Evolutionary conservation across 2,888 invertebrate species (phyloP), one percentile per base, ranked within the genome.

Genomic region (Adineta ricciae): DNA sequence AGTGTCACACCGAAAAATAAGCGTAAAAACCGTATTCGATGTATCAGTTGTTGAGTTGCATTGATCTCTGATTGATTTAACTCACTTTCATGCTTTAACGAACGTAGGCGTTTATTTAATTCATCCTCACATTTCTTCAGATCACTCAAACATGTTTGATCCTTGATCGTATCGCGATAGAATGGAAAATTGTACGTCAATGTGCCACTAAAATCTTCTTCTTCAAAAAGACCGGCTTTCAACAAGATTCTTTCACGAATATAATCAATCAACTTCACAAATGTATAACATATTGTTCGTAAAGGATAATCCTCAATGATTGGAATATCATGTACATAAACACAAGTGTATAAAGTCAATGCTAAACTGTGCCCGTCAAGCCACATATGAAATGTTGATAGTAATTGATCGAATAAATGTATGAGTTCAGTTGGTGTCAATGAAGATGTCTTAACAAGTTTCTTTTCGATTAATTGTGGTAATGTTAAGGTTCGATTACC

Each of bases 281-380:
- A 93, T 84, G 94, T 94, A 87, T 95, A 93, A 88, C 94, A 95
- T 90, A 96, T 96, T 0, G 95, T 94, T 90, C 94, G 94, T 86
- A 97, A 91, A 11, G 94, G 92, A 89, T 94, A 94, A 89, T 97
- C 95, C 87, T 93, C 92, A 86, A 97, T 95, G 86, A 93, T 92
- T 88, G 94, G 93, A 0, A 97, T 96, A 87, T 95, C 94, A 90
- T 98, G 97, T 56, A 97, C 92, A 90, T 97, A 98, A 41, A 97
- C 93, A 90, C 97, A 97, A 46, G 96, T 97, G 90, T 97, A 97
- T 16, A 98, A 94, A 2, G 98, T 98, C 92, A 98, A 97, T 11
- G 96, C 97, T 87, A 97, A 92, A 0, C 95, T 96, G 89, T 96
- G 95, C 0, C 98, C 98, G 91, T 99, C 97, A 27, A 99, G 90